Base-by-base conservation (phyloP, 1,140 invertebrate species). In the Cotesia chilonis region DNA sequence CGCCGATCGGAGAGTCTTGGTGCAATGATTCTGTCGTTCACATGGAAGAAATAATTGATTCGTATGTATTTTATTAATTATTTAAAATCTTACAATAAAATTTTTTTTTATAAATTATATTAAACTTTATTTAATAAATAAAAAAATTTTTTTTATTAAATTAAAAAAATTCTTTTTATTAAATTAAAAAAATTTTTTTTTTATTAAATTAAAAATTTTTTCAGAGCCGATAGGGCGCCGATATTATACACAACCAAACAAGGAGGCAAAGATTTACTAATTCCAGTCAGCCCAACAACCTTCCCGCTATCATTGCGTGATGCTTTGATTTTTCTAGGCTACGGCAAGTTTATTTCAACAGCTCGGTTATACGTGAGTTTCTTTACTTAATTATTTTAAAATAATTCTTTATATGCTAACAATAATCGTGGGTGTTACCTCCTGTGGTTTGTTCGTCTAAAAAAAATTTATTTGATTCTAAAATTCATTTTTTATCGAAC, bases 1-100 rank as follows among this genome's bases (percentile, higher is more conserved):
- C 75, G 3, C 88, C 89, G 0, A 81, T 80, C 0, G 74, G 77
- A 14, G 82, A 80, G 0, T n/a, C 67, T 1, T 90, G 89, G 89
- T 81, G 81, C 2, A 72, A 75, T 0, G 84, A 85, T 7, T 86
- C 88, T 28, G 80, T 6, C 5, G 6, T 4, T 20, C 9, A 61
- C 6, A 61, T 61, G 59, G 9, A 20, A 35, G 59, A 61, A 20
- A 20, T 61, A 4, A 35, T 61, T 35, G 5, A 35, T 2, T 17
- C 28, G 59, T 61, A 57, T 6, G 54, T 17, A 52, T 52, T 52
- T 10, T 10, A 52, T 52, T 10, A 10, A 4, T 52, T 52, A 10
- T 2, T 52, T 17, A 17, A 52, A 52, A 10, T 52, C 3, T 52
- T 52, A 52, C 3, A 52, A 10, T 3, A n/a, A 2, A 3, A 52